Conservation (phyloP, 2,797 vertebrate species). For the Sorex maritimensis region DNA sequence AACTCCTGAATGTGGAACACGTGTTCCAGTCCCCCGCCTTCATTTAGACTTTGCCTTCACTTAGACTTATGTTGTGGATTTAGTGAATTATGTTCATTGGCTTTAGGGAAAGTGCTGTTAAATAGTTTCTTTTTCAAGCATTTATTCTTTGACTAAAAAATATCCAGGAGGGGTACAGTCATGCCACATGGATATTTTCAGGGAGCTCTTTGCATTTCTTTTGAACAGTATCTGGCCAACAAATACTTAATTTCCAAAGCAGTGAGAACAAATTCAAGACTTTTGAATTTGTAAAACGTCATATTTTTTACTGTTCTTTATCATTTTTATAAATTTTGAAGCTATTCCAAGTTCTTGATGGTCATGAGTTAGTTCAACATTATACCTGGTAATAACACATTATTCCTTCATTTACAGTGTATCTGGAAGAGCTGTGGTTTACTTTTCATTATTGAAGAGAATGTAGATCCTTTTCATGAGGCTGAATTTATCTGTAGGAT, state of each 20-base stretch:
- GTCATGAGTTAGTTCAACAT: slow-evolving; percentile 31
- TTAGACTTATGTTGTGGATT: background rate
- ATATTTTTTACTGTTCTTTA: slow-evolving; percentile 52
- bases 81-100: background rate
- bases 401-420: background rate
- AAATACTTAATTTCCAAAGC: slow-evolving; percentile 68
- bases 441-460: slow-evolving; percentile 39
- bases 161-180: no score
- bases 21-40: no score
- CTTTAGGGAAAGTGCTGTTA: background rate
- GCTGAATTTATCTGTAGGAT: background rate
- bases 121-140: background rate
- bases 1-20: no score
- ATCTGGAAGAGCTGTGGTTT: background rate
- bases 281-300: background rate
- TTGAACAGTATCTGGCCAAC: slow-evolving; percentile 38
- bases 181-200: slow-evolving; percentile 13
- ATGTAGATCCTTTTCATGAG: background rate
- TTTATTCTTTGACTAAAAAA: background rate
- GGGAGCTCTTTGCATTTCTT: slow-evolving; percentile 52
- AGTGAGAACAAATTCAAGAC: background rate
- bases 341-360: slow-evolving; percentile 3
- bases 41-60: no score
- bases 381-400: background rate
- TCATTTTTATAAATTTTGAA: slow-evolving; percentile 21